phyloP scores from a whole-genome alignment of 2,113 vertebrate genomes.

The Bucco capensis region DNA sequence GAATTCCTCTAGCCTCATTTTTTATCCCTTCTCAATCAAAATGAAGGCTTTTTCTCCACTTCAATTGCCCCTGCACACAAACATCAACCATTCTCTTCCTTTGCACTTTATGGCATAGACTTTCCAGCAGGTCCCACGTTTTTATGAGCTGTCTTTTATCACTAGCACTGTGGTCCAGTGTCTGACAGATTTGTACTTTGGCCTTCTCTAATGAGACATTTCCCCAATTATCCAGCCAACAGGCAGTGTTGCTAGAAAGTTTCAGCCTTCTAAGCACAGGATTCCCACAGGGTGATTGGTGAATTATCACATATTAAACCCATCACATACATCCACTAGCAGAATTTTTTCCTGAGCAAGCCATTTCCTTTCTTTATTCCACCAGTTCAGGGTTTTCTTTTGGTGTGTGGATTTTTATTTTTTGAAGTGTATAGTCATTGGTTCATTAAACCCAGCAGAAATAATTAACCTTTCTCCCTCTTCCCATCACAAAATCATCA shows the following conservation, averaged over 20 bases:
- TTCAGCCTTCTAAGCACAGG: background rate
- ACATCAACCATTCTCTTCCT: background rate
- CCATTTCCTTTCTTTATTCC: background rate
- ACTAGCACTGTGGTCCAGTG: background rate
- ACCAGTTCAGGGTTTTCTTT: background rate
- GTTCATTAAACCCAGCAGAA: background rate
- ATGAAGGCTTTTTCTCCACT: background rate
- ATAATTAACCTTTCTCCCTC: background rate
- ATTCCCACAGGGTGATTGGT: background rate
- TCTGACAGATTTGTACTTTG: background rate
- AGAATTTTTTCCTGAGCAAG: background rate
- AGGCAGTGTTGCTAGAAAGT: background rate
- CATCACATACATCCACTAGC: background rate
- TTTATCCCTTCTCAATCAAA: background rate
- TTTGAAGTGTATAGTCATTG: background rate
- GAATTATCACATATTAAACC: slow-evolving; percentile 1
- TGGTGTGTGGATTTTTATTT: background rate
- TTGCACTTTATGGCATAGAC: background rate
- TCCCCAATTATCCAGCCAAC: background rate
- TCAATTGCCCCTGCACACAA: background rate
- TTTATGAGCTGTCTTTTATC: slow-evolving; percentile 3
- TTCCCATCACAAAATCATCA: background rate
- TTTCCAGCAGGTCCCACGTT: background rate
- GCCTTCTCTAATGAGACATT: slow-evolving; percentile 36
- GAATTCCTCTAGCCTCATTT: background rate